phyloP scores from a whole-genome alignment of 1,140 invertebrate genomes.

The Semibalanus balanoides region DNA sequence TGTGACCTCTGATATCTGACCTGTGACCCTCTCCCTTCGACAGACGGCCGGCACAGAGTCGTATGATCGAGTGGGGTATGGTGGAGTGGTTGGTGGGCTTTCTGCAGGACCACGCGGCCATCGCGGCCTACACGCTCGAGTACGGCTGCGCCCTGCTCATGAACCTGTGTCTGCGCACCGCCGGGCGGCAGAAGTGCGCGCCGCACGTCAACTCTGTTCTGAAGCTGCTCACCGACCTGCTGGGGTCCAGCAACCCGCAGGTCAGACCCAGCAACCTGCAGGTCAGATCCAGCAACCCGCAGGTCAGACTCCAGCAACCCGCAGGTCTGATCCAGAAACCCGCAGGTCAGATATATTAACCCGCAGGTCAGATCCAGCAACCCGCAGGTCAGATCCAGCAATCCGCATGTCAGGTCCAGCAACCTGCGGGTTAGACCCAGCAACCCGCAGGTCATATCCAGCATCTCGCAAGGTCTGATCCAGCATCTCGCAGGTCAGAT shows the following conservation, averaged over 20 bases:
- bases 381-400: no score
- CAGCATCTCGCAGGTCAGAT: no score
- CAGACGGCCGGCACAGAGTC: conserved; percentile 40
- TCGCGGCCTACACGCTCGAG: conserved; percentile 44
- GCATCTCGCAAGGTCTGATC: no score
- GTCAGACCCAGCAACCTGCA: no score
- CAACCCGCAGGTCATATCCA: no score
- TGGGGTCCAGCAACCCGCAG: conserved; percentile 33
- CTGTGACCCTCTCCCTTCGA: conserved; percentile 20
- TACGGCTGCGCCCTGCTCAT: conserved; percentile 48
- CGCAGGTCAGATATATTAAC: no score
- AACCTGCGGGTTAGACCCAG: no score
- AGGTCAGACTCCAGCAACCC: no score
- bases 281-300: no score
- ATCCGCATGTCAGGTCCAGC: no score
- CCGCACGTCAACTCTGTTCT: conserved; percentile 26
- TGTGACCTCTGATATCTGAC: conserved; percentile 5
- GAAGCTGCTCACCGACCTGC: conserved; percentile 30
- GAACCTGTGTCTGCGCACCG: conserved; percentile 47
- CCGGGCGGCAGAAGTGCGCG: conserved; percentile 28
- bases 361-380: no score
- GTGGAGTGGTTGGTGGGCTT: conserved; percentile 45
- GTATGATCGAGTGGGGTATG: conserved; percentile 45
- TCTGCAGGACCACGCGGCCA: conserved; percentile 32
- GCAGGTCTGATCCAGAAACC: no score